A percentile compares a stretch with the other conserved stretches of the same genome.
These are phyloP conservation scores for Eumeta japonica DNA, from an alignment of 1,140 invertebrate species.

Conservation along the genomic window DNA sequence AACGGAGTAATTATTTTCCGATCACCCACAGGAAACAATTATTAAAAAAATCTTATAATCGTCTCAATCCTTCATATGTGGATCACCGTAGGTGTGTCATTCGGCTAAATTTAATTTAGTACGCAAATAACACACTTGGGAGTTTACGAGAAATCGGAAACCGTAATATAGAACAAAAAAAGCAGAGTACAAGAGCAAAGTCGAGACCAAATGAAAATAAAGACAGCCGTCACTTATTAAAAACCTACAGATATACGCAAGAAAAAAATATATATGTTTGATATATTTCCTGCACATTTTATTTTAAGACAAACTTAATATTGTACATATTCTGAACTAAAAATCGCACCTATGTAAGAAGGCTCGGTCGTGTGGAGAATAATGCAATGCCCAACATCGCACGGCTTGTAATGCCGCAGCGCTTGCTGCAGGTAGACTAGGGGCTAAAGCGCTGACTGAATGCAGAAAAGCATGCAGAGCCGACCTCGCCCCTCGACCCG, in stretches of 20 bases:
- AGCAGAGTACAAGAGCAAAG: no score
- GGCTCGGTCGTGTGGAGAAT: constrained; percentile 83
- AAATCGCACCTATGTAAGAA: constrained; percentile 88
- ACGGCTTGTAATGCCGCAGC: constrained; percentile 89
- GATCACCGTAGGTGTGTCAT: no score
- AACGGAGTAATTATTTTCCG: no score
- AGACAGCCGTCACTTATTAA: not conserved
- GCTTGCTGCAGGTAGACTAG: constrained; percentile 83
- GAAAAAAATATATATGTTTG: not conserved
- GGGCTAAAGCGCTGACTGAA: constrained; percentile 89
- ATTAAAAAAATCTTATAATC: no score
- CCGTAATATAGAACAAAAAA: no score
- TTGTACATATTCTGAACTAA: not conserved
- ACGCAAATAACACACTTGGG: no score
- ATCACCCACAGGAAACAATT: no score
- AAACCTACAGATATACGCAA: not conserved
- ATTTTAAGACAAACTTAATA: constrained; percentile 68
- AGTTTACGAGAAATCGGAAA: no score
- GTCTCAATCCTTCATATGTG: no score
- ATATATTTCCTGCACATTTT: constrained; percentile 40
- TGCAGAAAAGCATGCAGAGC: constrained; percentile 88
- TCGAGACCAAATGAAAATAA: no score
- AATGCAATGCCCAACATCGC: constrained; percentile 89
- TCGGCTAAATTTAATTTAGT: no score
- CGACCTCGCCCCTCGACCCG: constrained; percentile 61